phyloP scores from a whole-genome alignment of 1,140 invertebrate genomes.

The Orchesella cincta region DNA sequence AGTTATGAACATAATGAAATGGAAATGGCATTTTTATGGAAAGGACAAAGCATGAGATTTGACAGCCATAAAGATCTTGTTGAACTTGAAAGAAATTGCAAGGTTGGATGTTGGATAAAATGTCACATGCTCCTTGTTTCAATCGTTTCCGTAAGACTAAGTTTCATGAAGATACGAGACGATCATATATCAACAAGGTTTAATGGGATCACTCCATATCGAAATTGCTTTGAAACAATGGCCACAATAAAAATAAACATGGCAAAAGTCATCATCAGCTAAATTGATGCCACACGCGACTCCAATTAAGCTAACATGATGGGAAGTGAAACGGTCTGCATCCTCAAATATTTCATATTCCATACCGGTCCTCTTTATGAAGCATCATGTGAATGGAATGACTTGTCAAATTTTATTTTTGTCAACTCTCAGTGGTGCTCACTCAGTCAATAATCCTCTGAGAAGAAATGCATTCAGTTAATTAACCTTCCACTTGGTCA shows the following conservation, averaged over 20 bases:
- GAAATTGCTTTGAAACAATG: no score
- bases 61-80: neutral
- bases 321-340: no score
- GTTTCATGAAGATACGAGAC: neutral
- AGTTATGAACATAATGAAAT: neutral
- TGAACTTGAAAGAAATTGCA: neutral
- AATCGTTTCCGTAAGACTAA: neutral
- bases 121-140: neutral
- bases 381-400: neutral
- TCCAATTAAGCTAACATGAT: no score
- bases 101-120: neutral
- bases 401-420: constrained; percentile 14
- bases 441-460: neutral
- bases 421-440: neutral
- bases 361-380: no score
- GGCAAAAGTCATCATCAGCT: no score
- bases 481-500: neutral
- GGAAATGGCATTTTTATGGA: neutral
- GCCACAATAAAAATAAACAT: no score
- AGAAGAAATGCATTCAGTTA: neutral
- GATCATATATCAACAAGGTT: neutral
- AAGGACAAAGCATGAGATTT: neutral
- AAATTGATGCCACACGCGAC: no score
- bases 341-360: no score
- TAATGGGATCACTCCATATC: neutral